Evolutionary conservation across 2,797 vertebrate genomes (phyloP), one percentile per base, ranked within the genome.

Genomic region (Sitta carolinensis): DNA sequence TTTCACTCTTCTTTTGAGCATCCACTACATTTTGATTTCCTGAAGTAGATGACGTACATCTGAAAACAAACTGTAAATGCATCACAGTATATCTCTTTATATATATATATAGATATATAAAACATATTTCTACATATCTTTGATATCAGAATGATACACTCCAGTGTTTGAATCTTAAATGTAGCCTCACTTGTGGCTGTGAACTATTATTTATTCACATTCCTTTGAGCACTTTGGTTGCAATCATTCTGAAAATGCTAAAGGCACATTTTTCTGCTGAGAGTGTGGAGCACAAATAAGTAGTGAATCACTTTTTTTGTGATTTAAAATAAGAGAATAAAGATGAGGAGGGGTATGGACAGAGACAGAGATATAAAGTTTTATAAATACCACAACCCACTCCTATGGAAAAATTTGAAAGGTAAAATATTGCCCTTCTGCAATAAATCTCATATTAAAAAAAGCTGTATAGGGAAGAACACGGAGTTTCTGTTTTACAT

Each of bases 11-110:
- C 84, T 95, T 96, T 94, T 70, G 64, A 91, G 82, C 48, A 94
- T 64, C 43, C 38, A 83, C 73, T 95, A 93, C 54, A 92, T 94
- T 94, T 97, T 95, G 63, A 89, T 97, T 96, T 97, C 62, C 25
- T 48, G 17, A 72, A 66, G 36, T 67, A 83, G 36, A 73, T 78
- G 51, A 84, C 23, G 47, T 68, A 52, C 59, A 82, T 69, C 78
- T 95, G 90, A 86, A 91, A 97, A 97, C 89, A 82, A 81, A 12
- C 43, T 45, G 11, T 57, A 87, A 95, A 63, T 40, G 27, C 48
- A 79, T 68, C 74, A 67, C 59, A 81, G 68, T 45, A 38, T 79
- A 34, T 58, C 16, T 93, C 66, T 96, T 11, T 66, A 26, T 36
- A 59, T 51, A 34, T 23, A 43, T 8, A 27, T 14, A 51, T 36